These are phyloP conservation scores for Axis porcinus DNA, from an alignment of 2,113 vertebrate genomes.

Conservation along the genomic window DNA sequence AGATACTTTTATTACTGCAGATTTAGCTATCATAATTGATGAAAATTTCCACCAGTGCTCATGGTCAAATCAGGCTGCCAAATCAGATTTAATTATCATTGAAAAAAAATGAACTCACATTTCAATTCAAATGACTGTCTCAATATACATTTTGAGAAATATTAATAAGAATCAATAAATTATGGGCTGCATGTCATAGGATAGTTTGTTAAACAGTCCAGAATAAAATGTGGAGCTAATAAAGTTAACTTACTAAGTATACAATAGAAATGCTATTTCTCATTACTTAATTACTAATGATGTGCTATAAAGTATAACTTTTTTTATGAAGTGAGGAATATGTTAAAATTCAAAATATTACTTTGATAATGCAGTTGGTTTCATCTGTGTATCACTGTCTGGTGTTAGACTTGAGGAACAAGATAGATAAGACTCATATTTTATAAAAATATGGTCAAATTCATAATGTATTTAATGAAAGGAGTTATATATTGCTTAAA, in stretches of 20 bases:
- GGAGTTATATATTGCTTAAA: not conserved
- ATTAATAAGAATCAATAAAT: not conserved
- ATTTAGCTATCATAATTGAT: not conserved
- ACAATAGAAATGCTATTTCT: not conserved
- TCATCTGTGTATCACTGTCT: not conserved
- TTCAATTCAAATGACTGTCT: not conserved
- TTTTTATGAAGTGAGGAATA: not conserved
- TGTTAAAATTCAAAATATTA: not conserved
- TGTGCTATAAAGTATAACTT: not conserved
- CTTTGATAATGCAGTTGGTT: not conserved
- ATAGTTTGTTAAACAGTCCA: not conserved
- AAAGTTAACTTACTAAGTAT: conserved; percentile 11
- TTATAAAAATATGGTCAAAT: not conserved
- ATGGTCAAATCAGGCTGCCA: not conserved
- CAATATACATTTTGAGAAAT: conserved; percentile 21
- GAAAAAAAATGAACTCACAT: not conserved
- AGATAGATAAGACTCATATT: not conserved
- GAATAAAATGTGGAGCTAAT: not conserved
- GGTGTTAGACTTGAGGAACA: not conserved
- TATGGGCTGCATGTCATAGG: not conserved
- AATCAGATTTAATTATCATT: conserved; percentile 29
- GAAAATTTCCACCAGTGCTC: not conserved
- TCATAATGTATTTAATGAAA: not conserved
- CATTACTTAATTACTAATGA: not conserved
- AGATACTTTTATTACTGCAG: not conserved